Evolutionary conservation across 2,113 vertebrate species (phyloP).

Genomic region (Actinemys pallida): DNA sequence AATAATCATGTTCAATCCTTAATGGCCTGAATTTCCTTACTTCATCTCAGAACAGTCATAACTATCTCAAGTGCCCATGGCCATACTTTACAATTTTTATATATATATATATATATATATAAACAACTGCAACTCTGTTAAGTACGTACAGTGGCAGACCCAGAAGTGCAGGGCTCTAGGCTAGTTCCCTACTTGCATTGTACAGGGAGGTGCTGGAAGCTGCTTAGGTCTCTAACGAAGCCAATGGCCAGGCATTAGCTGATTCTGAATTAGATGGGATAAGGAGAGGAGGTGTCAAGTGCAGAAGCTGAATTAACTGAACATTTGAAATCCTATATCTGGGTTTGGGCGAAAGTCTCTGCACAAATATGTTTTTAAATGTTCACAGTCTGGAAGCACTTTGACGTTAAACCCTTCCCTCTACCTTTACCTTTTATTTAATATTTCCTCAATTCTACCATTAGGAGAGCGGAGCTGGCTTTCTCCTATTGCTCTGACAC

Average conservation of each 20-base stretch:
- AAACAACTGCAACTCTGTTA: neutral
- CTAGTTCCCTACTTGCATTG: neutral
- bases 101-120: neutral
- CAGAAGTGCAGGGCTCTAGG: neutral
- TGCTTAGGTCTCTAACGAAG: neutral
- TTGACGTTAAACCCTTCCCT: neutral
- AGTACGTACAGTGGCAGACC: neutral
- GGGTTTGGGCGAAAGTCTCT: neutral
- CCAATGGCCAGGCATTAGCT: neutral
- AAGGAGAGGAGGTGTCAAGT: neutral
- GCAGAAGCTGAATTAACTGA: neutral
- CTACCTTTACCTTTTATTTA: neutral
- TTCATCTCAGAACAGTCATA: neutral
- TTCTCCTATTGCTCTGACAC: neutral
- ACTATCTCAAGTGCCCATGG: neutral
- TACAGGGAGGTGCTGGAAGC: neutral
- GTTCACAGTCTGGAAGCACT: neutral
- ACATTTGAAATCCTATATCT: neutral
- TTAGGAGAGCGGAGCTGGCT: neutral
- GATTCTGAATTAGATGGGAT: neutral
- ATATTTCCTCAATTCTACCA: neutral
- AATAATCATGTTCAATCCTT: conserved; percentile 9
- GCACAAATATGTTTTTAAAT: neutral
- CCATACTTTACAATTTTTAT: neutral
- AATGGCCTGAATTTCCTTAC: neutral